These are phyloP conservation scores for Ctena decussata DNA, from an alignment of 2,888 invertebrate genomes.

Conservation along the genomic window DNA sequence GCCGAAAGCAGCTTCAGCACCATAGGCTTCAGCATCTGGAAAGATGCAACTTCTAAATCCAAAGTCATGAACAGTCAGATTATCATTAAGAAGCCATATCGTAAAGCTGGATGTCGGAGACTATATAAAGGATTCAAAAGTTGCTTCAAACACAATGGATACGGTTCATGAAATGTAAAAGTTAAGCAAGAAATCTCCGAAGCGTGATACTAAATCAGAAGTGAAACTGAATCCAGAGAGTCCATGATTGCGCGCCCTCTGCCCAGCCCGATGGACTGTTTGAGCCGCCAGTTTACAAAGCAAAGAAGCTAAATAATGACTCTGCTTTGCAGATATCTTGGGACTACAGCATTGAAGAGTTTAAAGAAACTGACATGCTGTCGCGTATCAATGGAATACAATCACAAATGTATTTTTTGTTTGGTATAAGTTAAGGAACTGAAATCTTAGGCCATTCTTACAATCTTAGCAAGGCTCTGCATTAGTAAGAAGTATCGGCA, in stretches of 20 bases:
- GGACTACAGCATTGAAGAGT: neutral
- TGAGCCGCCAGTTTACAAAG: constrained; percentile 26
- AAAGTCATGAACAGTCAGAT: neutral
- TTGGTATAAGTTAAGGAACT: constrained; percentile 26
- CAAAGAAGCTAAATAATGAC: constrained; percentile 14
- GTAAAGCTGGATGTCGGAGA: constrained; percentile 53
- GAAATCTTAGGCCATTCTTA: constrained; percentile 41
- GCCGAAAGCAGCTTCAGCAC: too few species aligned
- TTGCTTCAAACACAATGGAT: constrained; percentile 48
- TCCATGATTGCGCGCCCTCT: constrained; percentile 50
- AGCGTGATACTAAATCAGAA: constrained; percentile 45
- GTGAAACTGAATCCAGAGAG: constrained; percentile 37
- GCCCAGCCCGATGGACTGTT: constrained; percentile 54
- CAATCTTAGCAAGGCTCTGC: constrained; percentile 46
- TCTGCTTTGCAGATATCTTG: neutral
- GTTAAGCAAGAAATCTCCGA: constrained; percentile 59
- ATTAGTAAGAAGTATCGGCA: constrained; percentile 45
- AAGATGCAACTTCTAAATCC: too few species aligned
- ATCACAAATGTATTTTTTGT: constrained; percentile 39
- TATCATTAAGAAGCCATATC: constrained; percentile 21
- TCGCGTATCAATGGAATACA: constrained; percentile 32
- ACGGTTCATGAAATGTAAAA: constrained; percentile 56
- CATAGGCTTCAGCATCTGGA: too few species aligned
- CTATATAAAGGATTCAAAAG: constrained; percentile 39
- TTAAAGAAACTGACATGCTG: constrained; percentile 26